A percentile compares a stretch with the other conserved stretches of the same genome.
phyloP scores from a whole-genome alignment of 2,888 invertebrate genomes.

The Altica lythri region DNA sequence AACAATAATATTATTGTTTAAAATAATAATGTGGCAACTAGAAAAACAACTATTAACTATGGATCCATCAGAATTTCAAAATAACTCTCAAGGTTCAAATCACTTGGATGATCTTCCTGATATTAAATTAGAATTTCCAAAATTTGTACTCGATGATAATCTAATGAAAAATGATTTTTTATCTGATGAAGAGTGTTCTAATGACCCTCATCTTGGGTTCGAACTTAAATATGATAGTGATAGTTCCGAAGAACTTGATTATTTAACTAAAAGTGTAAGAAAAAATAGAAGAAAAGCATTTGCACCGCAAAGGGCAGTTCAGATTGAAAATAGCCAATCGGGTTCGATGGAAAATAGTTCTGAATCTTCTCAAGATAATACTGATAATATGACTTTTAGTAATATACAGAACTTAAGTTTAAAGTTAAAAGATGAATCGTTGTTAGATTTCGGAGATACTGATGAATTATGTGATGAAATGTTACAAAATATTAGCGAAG shows the following conservation, averaged over 20 bases:
- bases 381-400: constrained; percentile 34
- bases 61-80: constrained; percentile 23
- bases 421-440: constrained; percentile 28
- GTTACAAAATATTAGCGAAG: constrained; percentile 48
- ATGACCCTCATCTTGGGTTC: constrained; percentile 32
- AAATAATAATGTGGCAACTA: constrained; percentile 31
- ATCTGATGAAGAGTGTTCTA: constrained; percentile 40
- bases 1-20: constrained; percentile 24
- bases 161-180: constrained; percentile 39
- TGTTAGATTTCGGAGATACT: constrained; percentile 29
- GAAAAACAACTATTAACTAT: constrained; percentile 22
- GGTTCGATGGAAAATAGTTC: constrained; percentile 45
- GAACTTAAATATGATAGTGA: constrained; percentile 40
- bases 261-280: constrained; percentile 33
- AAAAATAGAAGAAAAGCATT: constrained; percentile 50
- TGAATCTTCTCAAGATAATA: constrained; percentile 48
- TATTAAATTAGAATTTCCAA: constrained; percentile 43
- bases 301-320: constrained; percentile 50
- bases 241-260: constrained; percentile 37
- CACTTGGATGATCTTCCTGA: constrained; percentile 41
- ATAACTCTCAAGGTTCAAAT: constrained; percentile 30
- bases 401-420: constrained; percentile 33
- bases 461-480: constrained; percentile 41
- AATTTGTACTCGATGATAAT: constrained; percentile 39
- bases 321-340: constrained; percentile 44